Conservation (phyloP, 2,888 invertebrate genomes). For the Polymixis flavicincta region DNA sequence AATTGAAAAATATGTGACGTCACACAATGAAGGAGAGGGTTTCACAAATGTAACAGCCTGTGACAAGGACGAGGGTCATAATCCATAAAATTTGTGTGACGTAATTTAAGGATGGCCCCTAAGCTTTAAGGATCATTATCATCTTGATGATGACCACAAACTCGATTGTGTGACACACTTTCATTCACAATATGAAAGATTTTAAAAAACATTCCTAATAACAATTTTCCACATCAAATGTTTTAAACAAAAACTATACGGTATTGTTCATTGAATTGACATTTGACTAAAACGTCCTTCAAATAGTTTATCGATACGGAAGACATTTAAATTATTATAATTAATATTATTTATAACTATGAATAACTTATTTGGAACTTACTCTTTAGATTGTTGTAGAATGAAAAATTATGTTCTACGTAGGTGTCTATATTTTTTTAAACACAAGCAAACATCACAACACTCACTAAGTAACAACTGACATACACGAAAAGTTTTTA, state of each 20-base stretch:
- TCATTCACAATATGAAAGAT: not conserved
- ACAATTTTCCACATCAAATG: not conserved
- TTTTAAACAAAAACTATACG: not conserved
- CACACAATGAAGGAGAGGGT: no score
- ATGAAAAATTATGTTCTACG: not conserved
- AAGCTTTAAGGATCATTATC: no score
- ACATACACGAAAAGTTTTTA: no score
- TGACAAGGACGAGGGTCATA: no score
- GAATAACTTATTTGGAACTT: conserved; percentile 34
- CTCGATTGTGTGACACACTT: no score
- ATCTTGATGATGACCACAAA: no score
- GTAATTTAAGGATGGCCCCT: no score
- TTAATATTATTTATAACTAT: conserved; percentile 8
- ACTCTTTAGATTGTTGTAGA: not conserved
- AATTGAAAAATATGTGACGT: no score
- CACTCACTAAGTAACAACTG: not conserved
- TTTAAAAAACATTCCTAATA: not conserved
- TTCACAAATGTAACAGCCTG: no score
- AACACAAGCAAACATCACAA: not conserved
- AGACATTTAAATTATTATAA: conserved; percentile 1
- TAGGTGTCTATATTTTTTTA: not conserved
- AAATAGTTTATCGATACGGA: conserved; percentile 10
- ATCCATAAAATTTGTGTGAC: no score
- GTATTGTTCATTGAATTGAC: conserved; percentile 7
- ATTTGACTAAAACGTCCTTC: conserved; percentile 23